These are phyloP conservation scores for Marmota monax DNA, from an alignment of 2,113 vertebrate species.

Conservation along the genomic window DNA sequence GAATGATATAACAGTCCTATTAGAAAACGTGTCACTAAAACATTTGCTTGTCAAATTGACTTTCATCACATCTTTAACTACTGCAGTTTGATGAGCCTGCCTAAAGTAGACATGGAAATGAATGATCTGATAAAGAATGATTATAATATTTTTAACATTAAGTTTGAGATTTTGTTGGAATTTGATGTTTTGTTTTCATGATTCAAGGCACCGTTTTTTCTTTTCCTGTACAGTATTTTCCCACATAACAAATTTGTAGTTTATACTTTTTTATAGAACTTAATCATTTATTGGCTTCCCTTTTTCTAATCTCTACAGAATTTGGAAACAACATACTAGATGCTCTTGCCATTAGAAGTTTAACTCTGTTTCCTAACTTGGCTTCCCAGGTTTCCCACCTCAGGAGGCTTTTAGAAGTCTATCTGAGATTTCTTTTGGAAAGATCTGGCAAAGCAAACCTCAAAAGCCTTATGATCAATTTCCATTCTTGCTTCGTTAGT, in stretches of 20 bases:
- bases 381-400: neutral
- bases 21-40: too few species aligned
- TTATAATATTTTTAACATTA: too few species aligned
- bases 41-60: too few species aligned
- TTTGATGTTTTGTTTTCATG: neutral
- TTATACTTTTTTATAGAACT: neutral
- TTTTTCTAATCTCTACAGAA: neutral
- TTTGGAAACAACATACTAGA: neutral
- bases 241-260: neutral
- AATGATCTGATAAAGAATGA: too few species aligned
- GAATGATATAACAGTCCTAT: too few species aligned
- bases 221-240: neutral
- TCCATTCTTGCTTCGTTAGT: neutral
- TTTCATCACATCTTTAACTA: too few species aligned
- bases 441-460: neutral
- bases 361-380: neutral
- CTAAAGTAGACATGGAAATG: too few species aligned
- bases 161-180: too few species aligned
- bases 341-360: neutral
- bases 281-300: neutral
- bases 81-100: too few species aligned
- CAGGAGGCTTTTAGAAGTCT: neutral
- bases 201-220: neutral
- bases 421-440: neutral
- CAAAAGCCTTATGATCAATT: neutral